Base-by-base conservation (phyloP, 1,140 invertebrate genomes). In the Drosophila pseudoananassae region DNA sequence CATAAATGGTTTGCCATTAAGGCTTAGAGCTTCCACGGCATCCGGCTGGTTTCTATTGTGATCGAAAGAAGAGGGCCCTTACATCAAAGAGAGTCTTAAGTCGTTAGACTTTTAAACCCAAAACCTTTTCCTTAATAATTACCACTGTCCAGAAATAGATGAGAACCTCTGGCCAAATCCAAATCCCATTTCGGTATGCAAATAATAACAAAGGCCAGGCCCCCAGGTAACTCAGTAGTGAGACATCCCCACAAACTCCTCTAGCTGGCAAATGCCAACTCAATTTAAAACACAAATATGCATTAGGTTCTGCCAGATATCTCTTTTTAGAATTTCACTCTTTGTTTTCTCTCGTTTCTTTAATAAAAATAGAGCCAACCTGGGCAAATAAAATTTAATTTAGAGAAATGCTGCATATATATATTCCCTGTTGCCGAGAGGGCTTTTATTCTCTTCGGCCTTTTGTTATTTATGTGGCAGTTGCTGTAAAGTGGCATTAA, bases 401-500 rank as follows among this genome's bases (percentile, higher is more conserved):
- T 63, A 40, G 15, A 31, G 27, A 43, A 51, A 45, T 43, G 23
- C 12, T 27, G 10, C 20, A 20, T 20, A 20, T 3, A 20, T 20
- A 20, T 3, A 20, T 20, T 50, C 4, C 23, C 15, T 14, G 25
- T 14, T 25, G 56, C 20, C 8, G 29, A 20, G 29, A 25, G 27
- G 40, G 27, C 6, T 20, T 20, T 20, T 20, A 20, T 29, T 40
- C 17, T 60, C 43, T 40, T n/a, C 27, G 20, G 10, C 17, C 10
- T 51, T 31, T 52, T 60, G 27, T 79, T 53, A 80, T 80, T 80
- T 75, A 71, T 80, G 60, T 66, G 27, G 49, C 49, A 8, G 50
- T 29, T 51, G 61, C 27, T 54, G 7, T 38, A 55, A 46, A 47
- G 46, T 76, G 40, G 33, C 49, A 50, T 54, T 74, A 74, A 80